Percentiles rank a stretch among this genome's conserved stretches.
These are phyloP conservation scores for Hirundo rustica DNA, from an alignment of 2,797 vertebrate species.

Conservation along the genomic window DNA sequence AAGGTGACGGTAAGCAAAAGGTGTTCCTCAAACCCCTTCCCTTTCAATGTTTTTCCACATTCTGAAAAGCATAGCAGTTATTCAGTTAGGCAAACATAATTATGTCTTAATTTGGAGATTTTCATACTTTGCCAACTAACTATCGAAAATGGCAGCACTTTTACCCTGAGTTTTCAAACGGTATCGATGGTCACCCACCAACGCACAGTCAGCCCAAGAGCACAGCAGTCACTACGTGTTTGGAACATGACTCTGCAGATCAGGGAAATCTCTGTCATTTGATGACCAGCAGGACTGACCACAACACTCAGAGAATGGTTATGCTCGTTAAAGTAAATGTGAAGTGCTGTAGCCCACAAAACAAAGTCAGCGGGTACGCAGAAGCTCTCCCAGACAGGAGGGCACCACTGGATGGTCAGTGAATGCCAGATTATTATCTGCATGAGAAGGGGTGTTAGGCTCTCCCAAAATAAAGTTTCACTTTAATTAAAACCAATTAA, in stretches of 20 bases:
- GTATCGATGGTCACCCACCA: not conserved
- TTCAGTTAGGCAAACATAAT: not conserved
- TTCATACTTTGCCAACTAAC: not conserved
- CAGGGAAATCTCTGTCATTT: not conserved
- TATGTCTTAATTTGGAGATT: not conserved
- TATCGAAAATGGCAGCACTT: not conserved
- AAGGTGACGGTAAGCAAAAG: not conserved
- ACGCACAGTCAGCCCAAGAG: fast-evolving
- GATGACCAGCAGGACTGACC: not conserved
- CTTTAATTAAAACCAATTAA: conserved; percentile 66
- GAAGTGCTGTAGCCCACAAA: conserved; percentile 35
- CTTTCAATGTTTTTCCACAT: not conserved
- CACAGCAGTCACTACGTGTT: not conserved
- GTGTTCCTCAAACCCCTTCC: not conserved
- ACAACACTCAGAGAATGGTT: not conserved
- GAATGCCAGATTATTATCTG: conserved; percentile 62
- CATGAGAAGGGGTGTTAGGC: conserved; percentile 37
- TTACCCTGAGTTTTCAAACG: not conserved
- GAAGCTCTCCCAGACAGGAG: conserved; percentile 66
- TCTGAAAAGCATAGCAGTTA: not conserved
- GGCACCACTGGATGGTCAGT: conserved; percentile 66
- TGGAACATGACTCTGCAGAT: not conserved
- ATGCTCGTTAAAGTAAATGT: not conserved
- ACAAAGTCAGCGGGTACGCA: conserved; percentile 14
- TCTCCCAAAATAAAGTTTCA: conserved; percentile 60